Base-by-base conservation (phyloP, 2,888 invertebrate species). In the Acanthopleura granulata region DNA sequence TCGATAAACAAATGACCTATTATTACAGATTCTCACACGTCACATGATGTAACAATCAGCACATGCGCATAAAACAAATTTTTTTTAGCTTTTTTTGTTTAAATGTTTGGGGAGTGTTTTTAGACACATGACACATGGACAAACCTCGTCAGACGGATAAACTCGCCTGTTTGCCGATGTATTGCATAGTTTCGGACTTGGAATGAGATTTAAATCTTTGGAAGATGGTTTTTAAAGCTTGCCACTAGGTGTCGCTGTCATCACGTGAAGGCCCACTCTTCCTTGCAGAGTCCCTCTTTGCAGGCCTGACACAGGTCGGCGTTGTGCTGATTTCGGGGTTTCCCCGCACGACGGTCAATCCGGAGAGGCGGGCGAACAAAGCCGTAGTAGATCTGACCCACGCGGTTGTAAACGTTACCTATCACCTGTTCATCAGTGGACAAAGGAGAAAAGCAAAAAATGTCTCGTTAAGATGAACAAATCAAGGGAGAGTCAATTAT, bases 321-420 rank as follows among this genome's bases (percentile, higher is more conserved):
- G 79, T 91, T 91, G 81, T 91, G 91, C 72, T 91, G 91, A 73
- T 89, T 90, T 30, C 90, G 81, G 4, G 91, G 91, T 80, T 91
- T 91, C 9, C 91, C 91, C 49, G 89, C 84, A 40, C 91, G 87
- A 50, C 91, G 81, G 78, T 87, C 89, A 74, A 88, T 89, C 62
- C 89, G 83, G 29, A 90, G 85, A 9, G 90, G 89, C n/a, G 89
- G 89, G 25, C 89, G 84, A 9, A 88, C 85, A 78, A 91, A 90
- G 12, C 91, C 91, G 80, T 91, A 91, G 80, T 88, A 90, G 15
- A 88, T 83, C 82, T 90, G 90, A 0, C 91, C 91, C n/a, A 91
- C 89, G 50, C 89, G 83, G 81, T 90, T 89, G 82, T 89, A 91
- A 0, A 91, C 86, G 78, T 91, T 91, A 3, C 88, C 87, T 57